phyloP scores from a whole-genome alignment of 35 echinoderm and acorn worm genomes.

The Acanthaster planci region DNA sequence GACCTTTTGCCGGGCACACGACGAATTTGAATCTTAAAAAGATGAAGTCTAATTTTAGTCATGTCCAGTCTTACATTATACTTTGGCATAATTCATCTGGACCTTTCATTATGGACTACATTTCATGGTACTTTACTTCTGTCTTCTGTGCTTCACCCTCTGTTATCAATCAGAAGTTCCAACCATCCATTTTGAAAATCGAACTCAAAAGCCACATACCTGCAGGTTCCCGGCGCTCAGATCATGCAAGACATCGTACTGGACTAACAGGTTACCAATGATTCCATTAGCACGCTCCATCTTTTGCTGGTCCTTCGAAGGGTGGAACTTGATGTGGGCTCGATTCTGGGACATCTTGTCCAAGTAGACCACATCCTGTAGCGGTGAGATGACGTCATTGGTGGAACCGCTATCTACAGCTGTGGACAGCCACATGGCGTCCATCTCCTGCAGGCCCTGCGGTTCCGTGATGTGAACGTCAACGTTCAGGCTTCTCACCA shows the following conservation, averaged over 20 bases:
- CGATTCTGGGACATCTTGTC: neutral
- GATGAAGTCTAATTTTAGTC: too few species aligned
- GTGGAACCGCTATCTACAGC: neutral
- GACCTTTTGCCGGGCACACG: too few species aligned
- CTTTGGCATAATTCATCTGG: too few species aligned
- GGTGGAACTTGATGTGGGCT: constrained; percentile 4
- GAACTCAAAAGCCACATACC: constrained; percentile 44
- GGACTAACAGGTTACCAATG: constrained; percentile 66
- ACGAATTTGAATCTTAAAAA: too few species aligned
- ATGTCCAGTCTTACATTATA: too few species aligned
- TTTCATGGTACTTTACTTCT: neutral
- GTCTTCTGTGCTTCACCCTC: too few species aligned
- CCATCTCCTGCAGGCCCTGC: constrained; percentile 49
- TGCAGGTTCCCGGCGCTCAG: constrained; percentile 77
- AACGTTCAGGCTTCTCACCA: constrained; percentile 21
- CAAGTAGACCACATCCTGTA: neutral
- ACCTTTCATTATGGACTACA: neutral
- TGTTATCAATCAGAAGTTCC: neutral
- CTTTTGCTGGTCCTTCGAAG: neutral
- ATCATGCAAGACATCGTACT: constrained; percentile 83
- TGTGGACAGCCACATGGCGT: constrained; percentile 43
- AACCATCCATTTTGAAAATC: neutral
- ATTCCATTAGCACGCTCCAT: constrained; percentile 38
- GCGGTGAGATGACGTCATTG: neutral
- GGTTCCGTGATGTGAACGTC: constrained; percentile 72